Percentiles rank a stretch among this genome's conserved stretches.
Conservation (phyloP, 2,797 vertebrate species). For the Mycteria americana region DNA sequence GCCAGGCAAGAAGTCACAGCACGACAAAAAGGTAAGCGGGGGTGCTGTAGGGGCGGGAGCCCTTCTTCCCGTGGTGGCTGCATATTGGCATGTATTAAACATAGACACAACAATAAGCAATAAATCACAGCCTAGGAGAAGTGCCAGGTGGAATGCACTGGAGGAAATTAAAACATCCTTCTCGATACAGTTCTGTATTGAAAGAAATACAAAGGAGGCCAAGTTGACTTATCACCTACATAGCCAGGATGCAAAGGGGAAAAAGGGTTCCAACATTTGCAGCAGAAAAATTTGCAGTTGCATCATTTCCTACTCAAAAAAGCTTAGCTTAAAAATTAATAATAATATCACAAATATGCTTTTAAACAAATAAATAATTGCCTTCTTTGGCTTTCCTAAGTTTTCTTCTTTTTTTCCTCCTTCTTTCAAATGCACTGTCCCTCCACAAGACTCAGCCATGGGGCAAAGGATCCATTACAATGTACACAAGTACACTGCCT, state of each 20-base stretch:
- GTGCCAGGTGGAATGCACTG: conserved; percentile 49
- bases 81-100: conserved; percentile 53
- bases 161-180: conserved; percentile 70
- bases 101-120: conserved; percentile 60
- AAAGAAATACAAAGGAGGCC: conserved; percentile 47
- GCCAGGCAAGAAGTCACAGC: background rate
- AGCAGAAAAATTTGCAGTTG: background rate
- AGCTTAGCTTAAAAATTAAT: background rate
- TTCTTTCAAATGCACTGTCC: background rate
- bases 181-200: conserved; percentile 28
- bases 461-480: background rate
- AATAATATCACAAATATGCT: background rate
- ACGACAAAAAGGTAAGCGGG: background rate
- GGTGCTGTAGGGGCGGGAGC: background rate
- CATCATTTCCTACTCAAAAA: background rate
- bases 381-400: background rate
- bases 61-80: conserved; percentile 27
- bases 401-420: background rate
- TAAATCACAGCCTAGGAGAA: conserved; percentile 67
- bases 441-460: background rate
- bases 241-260: background rate
- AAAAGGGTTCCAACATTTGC: background rate
- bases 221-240: conserved; percentile 39
- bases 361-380: background rate
- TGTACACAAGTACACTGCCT: background rate